Percentiles rank a stretch among this genome's conserved stretches.
These are phyloP conservation scores for Biston stratarius DNA, from an alignment of 2,888 invertebrate genomes.

Conservation along the genomic window DNA sequence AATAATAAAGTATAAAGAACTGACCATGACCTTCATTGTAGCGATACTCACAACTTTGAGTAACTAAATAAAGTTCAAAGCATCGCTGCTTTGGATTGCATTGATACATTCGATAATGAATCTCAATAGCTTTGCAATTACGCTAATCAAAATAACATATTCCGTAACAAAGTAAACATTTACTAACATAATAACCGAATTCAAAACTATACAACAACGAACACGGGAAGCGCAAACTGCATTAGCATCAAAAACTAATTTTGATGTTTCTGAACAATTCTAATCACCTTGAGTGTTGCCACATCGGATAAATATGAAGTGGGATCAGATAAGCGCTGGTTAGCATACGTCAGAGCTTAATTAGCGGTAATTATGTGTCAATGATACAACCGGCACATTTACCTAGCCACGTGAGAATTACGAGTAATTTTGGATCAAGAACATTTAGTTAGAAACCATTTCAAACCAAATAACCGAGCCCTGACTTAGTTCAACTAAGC, in stretches of 20 bases:
- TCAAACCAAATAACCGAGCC: no score
- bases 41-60: no score
- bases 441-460: no score
- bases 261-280: conserved; percentile 31
- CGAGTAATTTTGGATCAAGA: neutral
- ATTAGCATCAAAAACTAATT: conserved; percentile 48
- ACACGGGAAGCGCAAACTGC: conserved; percentile 32
- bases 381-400: conserved; percentile 42
- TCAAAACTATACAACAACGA: conserved; percentile 31
- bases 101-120: no score
- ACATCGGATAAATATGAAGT: conserved; percentile 45
- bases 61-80: no score
- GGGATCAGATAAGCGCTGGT: conserved; percentile 32
- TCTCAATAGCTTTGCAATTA: no score
- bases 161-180: neutral
- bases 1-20: no score
- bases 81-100: no score
- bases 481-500: no score
- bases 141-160: neutral
- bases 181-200: conserved; percentile 18
- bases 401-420: conserved; percentile 14
- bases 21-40: no score
- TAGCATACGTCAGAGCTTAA: conserved; percentile 36
- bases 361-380: conserved; percentile 49
- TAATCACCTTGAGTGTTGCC: conserved; percentile 51